Conservation (phyloP, 2,888 invertebrate species). For the Sesia apiformis region DNA sequence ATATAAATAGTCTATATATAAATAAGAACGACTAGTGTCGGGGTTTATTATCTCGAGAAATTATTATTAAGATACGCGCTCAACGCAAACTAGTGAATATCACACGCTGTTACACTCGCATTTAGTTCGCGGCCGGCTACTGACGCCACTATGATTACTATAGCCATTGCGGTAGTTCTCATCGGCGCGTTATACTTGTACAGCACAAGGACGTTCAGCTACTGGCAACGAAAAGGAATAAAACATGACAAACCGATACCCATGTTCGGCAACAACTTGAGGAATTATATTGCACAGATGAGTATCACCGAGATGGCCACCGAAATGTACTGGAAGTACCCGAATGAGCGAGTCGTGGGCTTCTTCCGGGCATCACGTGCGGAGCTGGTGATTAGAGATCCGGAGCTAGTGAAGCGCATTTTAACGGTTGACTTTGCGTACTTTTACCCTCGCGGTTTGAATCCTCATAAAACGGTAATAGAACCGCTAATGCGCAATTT, state of each 20-base stretch:
- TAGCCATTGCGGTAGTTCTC: slow-evolving; percentile 8
- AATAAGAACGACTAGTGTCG: too few species aligned
- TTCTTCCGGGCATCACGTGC: slow-evolving; percentile 29
- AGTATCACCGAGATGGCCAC: slow-evolving; percentile 28
- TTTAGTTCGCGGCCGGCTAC: background rate
- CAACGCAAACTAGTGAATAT: too few species aligned
- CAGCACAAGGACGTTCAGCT: slow-evolving; percentile 30
- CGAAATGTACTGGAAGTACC: slow-evolving; percentile 36
- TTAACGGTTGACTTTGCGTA: slow-evolving; percentile 29
- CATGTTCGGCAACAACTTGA: slow-evolving; percentile 27
- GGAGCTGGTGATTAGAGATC: slow-evolving; percentile 34
- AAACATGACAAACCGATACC: slow-evolving; percentile 32
- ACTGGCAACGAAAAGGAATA: slow-evolving; percentile 33
- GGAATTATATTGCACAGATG: slow-evolving; percentile 19
- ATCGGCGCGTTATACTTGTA: slow-evolving; percentile 28
- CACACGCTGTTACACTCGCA: too few species aligned
- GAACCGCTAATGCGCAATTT: slow-evolving; percentile 41
- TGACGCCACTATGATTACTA: slow-evolving; percentile 1
- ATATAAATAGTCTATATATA: too few species aligned
- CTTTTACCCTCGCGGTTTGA: slow-evolving; percentile 34
- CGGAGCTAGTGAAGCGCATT: slow-evolving; percentile 31
- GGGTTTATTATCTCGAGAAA: too few species aligned
- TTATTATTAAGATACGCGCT: too few species aligned
- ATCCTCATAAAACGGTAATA: slow-evolving; percentile 23
- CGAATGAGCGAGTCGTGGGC: slow-evolving; percentile 37